Base-by-base conservation (phyloP, 2,888 invertebrate genomes). In the Zhengitettix transpicula region DNA sequence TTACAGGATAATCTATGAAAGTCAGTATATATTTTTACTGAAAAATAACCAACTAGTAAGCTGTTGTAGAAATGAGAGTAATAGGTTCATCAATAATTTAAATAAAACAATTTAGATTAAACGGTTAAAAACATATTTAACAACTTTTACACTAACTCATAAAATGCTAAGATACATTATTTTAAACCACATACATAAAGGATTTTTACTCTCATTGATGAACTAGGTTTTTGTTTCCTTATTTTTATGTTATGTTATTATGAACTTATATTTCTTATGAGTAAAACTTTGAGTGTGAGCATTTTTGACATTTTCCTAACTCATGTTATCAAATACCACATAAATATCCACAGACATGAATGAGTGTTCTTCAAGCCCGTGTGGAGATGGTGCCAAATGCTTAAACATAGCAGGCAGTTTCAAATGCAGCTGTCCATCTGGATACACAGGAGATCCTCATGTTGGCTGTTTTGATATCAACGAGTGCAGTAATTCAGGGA, bases 341-440 rank as follows among this genome's bases (percentile, higher is more conserved):
- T 8, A 54, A 28, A 28, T 28, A 28, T 40, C 52, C 28, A 68
- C 72, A 85, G 87, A 87, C 78, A 77, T 87, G 76, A 83, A 87
- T 77, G 85, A 85, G 73, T 86, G 85, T 40, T 40, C 28, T 14
- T 40, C 15, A 17, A 77, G 78, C 70, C 83, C 85, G 64, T 90
- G 89, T 73, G 83, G 83, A 65, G 73, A 75, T 68, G 81, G 83
- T 69, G 82, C 87, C 58, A 76, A 80, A 66, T 90, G 89, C 75
- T 76, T 82, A 71, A 89, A 89, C 78, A 80, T 79, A 68, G 81
- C 82, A 69, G 89, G 89, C 67, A 82, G 84, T 71, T 89, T 81
- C 76, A 77, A 80, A 67, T 90, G 89, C 75, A 77, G 78, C 69
- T 90, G 90, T 74, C 78, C 80, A 47, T 70, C 77, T 58, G 89